Base-by-base conservation (phyloP, 1,140 invertebrate species). In the Drosophila ambigua region DNA sequence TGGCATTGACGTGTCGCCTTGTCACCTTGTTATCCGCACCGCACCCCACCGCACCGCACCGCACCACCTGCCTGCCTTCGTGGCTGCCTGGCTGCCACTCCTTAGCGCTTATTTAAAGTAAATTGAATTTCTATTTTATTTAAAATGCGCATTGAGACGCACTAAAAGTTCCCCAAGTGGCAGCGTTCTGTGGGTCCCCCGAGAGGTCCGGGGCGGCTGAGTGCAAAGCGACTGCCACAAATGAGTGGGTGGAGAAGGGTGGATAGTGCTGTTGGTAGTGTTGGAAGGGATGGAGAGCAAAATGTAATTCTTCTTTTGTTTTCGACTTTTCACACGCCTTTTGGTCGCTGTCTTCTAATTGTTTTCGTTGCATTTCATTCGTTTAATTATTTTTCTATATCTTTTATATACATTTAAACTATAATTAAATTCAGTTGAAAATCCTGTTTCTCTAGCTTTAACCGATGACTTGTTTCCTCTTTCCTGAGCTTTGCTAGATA, bases 81-180 rank as follows among this genome's bases (percentile, higher is more conserved):
- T 31, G 62, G 53, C 53, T 68, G 55, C 72, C 51, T 46, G 72
- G 65, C 66, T 11, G 35, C 35, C 35, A 39, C 35, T 39, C 64
- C 75, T 62, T 62, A 64, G 53, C 80, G 76, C 80, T 88, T 88
- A 82, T 87, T 87, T 87, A 79, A 87, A 87, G 83, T 76, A 87
- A 88, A 87, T 87, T 87, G 82, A 87, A 87, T 87, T 87, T 88
- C 82, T 87, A 88, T 87, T 87, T 87, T 87, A 88, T 87, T 87
- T 87, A 78, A 88, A 87, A 87, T 87, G 82, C 83, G 83, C 83
- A 87, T 87, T 87, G 82, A 87, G 83, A 82, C 83, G 82, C 83
- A 82, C 83, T 87, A 87, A 88, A 87, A 87, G 83, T 87, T 87
- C 45, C 74, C 69, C 78, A 88, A 87, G 81, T 85, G 82, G 58